Conservation (phyloP, 2,888 invertebrate species). For the Agrochola circellaris region DNA sequence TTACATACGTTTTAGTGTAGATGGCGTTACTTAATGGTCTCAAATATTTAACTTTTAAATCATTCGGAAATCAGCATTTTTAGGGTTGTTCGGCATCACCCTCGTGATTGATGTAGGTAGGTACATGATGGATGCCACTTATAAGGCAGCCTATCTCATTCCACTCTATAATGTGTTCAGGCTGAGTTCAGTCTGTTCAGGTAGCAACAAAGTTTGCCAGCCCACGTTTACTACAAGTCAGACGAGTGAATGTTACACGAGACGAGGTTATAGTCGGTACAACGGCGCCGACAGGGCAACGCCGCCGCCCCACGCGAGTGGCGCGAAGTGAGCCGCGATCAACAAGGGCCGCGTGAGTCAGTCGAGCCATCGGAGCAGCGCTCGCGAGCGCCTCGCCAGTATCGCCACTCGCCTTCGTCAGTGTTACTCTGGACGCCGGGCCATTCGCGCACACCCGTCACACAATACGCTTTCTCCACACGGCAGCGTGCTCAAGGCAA, state of each 20-base stretch:
- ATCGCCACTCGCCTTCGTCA: conserved; percentile 47
- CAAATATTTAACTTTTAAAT: not conserved
- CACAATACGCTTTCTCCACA: conserved; percentile 75
- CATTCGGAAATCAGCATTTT: not conserved
- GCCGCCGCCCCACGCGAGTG: conserved; percentile 66
- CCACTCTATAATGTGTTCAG: conserved; percentile 22
- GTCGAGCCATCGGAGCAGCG: conserved; percentile 60
- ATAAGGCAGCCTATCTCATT: conserved; percentile 4
- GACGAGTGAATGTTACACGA: conserved; percentile 72
- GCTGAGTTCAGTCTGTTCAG: conserved; percentile 18
- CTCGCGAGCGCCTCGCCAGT: conserved; percentile 63
- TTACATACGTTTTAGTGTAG: conserved; percentile 34
- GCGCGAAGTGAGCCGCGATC: conserved; percentile 81
- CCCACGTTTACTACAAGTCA: conserved; percentile 45
- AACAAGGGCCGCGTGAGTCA: conserved; percentile 76
- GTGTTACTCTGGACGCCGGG: conserved; percentile 68
- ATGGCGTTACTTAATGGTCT: conserved; percentile 46
- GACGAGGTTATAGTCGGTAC: conserved; percentile 66
- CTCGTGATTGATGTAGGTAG: not conserved
- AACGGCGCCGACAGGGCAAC: conserved; percentile 60
- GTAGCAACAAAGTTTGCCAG: conserved; percentile 33
- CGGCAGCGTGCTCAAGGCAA: conserved; percentile 81
- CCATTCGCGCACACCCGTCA: conserved; percentile 64
- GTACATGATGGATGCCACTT: conserved; percentile 4
- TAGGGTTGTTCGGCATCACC: not conserved